Evolutionary conservation across 2,113 vertebrate genomes (phyloP), one percentile per base, ranked within the genome.

Genomic region (Megaceryle maxima): DNA sequence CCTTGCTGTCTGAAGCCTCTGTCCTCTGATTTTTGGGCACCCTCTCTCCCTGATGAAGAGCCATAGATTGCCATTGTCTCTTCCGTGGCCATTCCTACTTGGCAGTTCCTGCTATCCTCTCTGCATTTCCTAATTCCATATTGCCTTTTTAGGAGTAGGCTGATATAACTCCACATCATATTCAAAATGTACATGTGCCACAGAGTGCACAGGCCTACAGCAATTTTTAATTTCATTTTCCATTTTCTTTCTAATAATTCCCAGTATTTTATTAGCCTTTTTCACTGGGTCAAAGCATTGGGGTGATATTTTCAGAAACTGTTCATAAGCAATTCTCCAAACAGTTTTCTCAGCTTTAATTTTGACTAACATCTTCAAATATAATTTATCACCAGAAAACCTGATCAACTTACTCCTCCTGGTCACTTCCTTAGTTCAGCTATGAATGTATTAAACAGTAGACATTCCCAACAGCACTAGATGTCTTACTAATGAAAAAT

Each of bases 261-360:
- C 22, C 3, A 56, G 11, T 20, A 59, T 55, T 69, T 88, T 69
- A 57, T 77, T 77, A 56, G 55, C 25, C 25, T 19, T 80, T 85
- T 43, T 62, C n/a, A 69, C 31, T 20, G 15, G 0, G 1, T 73
- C n/a, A n/a, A 31, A 66, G 21, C 1, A 1, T 3, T 2, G 0
- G 69, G 22, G 15, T 22, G 28, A 73, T 18, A 41, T 80, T 93
- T 90, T 66, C 44, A 88, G 44, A 24, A 66, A 43, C 26, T 26
- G 13, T 43, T 79, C 20, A 44, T 26, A 74, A 64, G 13, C 1
- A 0, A 51, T 60, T 83, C 44, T 67, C 72, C 62, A 63, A 93
- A 50, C 13, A 37, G 8, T 83, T 67, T 72, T 73, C 57, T 68
- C 64, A 46, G 29, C 35, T 87, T 88, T 51, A 41, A 70, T 77